Percentiles rank a stretch among this genome's conserved stretches.
phyloP scores from a whole-genome alignment of 2,888 invertebrate species.

The Drosophila anomelani region DNA sequence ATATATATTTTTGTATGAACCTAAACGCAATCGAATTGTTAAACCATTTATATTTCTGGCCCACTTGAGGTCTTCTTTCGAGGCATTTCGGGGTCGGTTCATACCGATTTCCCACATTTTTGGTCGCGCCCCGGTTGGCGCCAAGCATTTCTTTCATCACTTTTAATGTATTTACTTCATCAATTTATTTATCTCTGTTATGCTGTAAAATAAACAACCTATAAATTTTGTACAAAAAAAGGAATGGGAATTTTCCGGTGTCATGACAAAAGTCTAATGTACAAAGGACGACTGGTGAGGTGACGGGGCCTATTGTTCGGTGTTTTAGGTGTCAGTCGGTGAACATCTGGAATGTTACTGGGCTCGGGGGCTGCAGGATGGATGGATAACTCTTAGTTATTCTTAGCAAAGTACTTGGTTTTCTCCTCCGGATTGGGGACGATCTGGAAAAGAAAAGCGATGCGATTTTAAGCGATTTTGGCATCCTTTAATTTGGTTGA shows the following conservation, averaged over 20 bases:
- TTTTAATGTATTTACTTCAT: constrained; percentile 42
- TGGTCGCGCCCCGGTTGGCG: constrained; percentile 3
- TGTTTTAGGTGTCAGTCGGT: constrained; percentile 45
- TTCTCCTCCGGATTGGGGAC: constrained; percentile 93
- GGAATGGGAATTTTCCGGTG: constrained; percentile 13
- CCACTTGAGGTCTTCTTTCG: constrained; percentile 1
- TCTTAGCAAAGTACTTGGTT: constrained; percentile 91
- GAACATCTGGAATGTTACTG: constrained; percentile 47
- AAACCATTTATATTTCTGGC: constrained; percentile 13
- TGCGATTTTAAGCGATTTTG: not conserved
- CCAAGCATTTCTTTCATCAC: constrained; percentile 26
- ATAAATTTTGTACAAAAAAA: constrained; percentile 65
- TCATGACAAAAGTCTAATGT: constrained; percentile 13
- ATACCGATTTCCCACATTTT: not conserved
- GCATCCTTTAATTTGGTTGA: not conserved
- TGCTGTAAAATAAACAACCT: constrained; percentile 64
- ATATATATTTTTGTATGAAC: constrained; percentile 41
- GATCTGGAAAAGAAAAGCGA: constrained; percentile 86
- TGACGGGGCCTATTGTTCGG: constrained; percentile 34
- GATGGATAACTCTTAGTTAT: constrained; percentile 71
- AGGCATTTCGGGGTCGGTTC: constrained; percentile 13
- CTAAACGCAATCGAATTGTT: constrained; percentile 41
- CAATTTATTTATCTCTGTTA: constrained; percentile 46
- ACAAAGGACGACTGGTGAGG: constrained; percentile 27
- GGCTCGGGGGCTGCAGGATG: constrained; percentile 1